Evolutionary conservation across 2,797 vertebrate genomes (phyloP), one percentile per base, ranked within the genome.

Genomic region (Gambusia yucatana): DNA sequence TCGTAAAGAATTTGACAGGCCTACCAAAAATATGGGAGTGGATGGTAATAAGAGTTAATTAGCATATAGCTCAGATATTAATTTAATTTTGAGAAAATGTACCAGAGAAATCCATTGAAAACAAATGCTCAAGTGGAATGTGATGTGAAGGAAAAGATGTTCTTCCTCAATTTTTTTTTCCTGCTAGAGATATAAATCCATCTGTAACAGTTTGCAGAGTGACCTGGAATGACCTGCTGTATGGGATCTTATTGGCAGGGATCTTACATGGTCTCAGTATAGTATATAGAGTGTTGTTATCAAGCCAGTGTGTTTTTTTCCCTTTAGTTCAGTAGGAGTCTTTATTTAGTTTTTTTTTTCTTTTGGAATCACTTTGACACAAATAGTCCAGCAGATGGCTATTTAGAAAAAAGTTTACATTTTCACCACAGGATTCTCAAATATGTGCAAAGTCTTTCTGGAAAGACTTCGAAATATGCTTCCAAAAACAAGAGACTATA

Each of bases 371-470:
- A n/a, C 48, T 73, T 10, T 57, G 50, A 57, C 25, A 7, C 6
- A 41, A 39, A 16, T 44, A 55, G 30, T 22, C 71, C 33, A 52
- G 52, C 20, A 73, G 48, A 73, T 52, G 48, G 20, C 72, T 14
- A 7, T 52, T 52, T 25, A 25, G 13, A 73, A 22, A 73, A 73
- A 73, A 36, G 3, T n/a, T 59, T 50, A 22, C 11, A 52, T 73
- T 43, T 55, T 39, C 36, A 55, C 33, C 2, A n/a, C 6, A 16
- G 72, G 36, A 39, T 55, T 55, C 25, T 46, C 41, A 70, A 50
- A 25, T 33, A 52, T 73, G 47, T 52, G 20, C 72, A n/a, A 70
- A 70, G 16, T 25, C 22, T 39, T 73, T 55, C 72, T 73, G 72
- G 13, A 70, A 14, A 44, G 67, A 28, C 46, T 70, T 44, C 6